A percentile compares a stretch with the other conserved stretches of the same genome.
Conservation (phyloP, 2,113 vertebrate species). For the Smithornis capensis region DNA sequence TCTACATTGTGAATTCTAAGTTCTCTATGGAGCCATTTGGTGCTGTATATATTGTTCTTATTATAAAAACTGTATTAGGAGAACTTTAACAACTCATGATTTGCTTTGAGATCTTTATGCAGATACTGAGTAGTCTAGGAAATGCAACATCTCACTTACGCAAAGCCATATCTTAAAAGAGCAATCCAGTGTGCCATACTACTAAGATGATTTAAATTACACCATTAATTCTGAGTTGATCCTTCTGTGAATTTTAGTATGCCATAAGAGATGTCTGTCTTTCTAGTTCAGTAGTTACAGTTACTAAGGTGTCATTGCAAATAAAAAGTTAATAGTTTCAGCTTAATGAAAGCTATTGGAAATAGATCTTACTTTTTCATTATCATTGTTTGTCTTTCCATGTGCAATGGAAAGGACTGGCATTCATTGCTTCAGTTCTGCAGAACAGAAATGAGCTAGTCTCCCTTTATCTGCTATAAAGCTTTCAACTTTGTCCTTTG, state of each 20-base stretch:
- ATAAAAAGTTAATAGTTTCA: background rate
- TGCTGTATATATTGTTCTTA: background rate
- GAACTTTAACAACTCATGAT: background rate
- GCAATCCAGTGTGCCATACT: background rate
- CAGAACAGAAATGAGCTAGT: background rate
- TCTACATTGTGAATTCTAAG: background rate
- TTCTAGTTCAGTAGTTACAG: background rate
- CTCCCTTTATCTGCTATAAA: background rate
- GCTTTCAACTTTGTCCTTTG: constrained; percentile 51
- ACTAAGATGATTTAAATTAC: background rate
- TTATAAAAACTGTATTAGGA: background rate
- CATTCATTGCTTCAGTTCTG: background rate
- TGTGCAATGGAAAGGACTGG: background rate
- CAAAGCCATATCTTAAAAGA: background rate
- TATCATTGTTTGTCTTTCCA: background rate
- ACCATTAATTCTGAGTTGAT: background rate
- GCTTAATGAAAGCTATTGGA: background rate
- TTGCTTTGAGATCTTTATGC: background rate
- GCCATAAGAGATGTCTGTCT: background rate
- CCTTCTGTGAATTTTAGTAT: background rate
- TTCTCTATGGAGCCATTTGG: background rate
- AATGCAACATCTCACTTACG: background rate
- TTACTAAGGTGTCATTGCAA: background rate
- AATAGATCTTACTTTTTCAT: background rate
- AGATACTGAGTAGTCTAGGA: background rate